These are phyloP conservation scores for Cottoperca gobio DNA, from an alignment of 2,797 vertebrate species.

Conservation along the genomic window DNA sequence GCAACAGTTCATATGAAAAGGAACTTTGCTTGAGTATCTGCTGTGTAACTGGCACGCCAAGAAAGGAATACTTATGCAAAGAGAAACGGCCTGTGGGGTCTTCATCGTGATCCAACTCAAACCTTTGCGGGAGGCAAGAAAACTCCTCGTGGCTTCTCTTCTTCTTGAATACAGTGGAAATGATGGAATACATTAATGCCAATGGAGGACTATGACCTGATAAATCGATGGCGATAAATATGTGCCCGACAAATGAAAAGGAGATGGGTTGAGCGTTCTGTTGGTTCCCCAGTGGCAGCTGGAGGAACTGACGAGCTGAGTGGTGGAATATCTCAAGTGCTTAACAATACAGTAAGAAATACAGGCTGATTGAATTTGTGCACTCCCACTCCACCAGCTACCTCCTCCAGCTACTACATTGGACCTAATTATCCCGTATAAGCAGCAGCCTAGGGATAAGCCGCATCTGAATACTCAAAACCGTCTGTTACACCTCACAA, in stretches of 20 bases:
- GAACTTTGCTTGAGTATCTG: constrained; percentile 62
- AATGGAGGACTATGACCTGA: constrained; percentile 75
- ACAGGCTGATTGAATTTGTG: constrained; percentile 69
- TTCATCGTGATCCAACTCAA: constrained; percentile 75
- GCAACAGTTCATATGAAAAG: constrained; percentile 64
- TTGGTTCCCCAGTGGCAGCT: constrained; percentile 65
- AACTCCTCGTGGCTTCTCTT: constrained; percentile 55
- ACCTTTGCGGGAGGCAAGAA: constrained; percentile 71
- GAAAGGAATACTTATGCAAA: constrained; percentile 78
- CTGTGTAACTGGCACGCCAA: constrained; percentile 67
- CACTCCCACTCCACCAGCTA: constrained; percentile 72
- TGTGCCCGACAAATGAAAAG: constrained; percentile 63
- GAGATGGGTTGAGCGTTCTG: constrained; percentile 62
- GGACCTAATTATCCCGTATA: constrained; percentile 78
- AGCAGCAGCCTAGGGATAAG: constrained; percentile 69
- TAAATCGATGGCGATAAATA: constrained; percentile 80
- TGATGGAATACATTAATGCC: constrained; percentile 78
- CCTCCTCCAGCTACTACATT: constrained; percentile 62
- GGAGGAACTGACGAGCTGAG: constrained; percentile 10
- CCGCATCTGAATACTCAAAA: constrained; percentile 60
- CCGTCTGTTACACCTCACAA: constrained; percentile 62
- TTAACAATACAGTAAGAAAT: constrained; percentile 63
- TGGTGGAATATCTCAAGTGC: constrained; percentile 61
- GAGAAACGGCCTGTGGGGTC: constrained; percentile 70
- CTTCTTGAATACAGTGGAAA: constrained; percentile 62